Base-by-base conservation (phyloP, 2,113 vertebrate species). In the Corvus cornix region DNA sequence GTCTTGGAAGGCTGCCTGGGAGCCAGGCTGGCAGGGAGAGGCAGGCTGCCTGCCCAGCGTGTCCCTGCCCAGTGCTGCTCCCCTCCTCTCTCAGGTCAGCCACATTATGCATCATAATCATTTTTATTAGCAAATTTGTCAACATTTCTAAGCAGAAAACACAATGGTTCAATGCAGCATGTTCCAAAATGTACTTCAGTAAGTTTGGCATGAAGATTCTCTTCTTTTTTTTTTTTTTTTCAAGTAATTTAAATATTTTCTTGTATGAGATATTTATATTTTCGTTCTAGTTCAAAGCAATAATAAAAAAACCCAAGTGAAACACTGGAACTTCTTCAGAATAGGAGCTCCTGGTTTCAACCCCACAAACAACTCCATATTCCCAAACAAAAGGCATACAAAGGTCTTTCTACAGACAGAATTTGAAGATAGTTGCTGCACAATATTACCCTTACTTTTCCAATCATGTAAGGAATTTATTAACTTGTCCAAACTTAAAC, bases 41-140 rank as follows among this genome's bases (percentile, higher is more conserved):
- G 33, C 77, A 88, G 78, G 88, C 95, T 80, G 96, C 86, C 91
- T 82, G 95, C 93, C 91, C 94, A 56, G 83, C 16, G 1, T 8
- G 22, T 53, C 83, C 83, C 89, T 72, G 95, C 89, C 91, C 86
- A 23, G 39, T 11, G 24, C 80, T 35, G 33, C 44, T 31, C 37
- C 60, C 55, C 67, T 85, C 79, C 81, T 78, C 73, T 4, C 31
- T 15, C 35, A 56, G 84, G 58, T 82, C 77, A 60, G 41, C 28
- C 64, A 82, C 44, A 78, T 92, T 55, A 78, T 22, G 46, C 43
- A 44, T 27, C 56, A 23, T 56, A 41, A 93, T 44, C 3, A 5
- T 18, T 48, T 89, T 74, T 81, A 84, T 69, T 80, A 84, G 48
- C 1, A 28, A 90, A 69, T 89, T 59, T 89, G 76, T 78, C 84